Base-by-base conservation (phyloP, 2,888 invertebrate genomes). In the Diaphora mendica region DNA sequence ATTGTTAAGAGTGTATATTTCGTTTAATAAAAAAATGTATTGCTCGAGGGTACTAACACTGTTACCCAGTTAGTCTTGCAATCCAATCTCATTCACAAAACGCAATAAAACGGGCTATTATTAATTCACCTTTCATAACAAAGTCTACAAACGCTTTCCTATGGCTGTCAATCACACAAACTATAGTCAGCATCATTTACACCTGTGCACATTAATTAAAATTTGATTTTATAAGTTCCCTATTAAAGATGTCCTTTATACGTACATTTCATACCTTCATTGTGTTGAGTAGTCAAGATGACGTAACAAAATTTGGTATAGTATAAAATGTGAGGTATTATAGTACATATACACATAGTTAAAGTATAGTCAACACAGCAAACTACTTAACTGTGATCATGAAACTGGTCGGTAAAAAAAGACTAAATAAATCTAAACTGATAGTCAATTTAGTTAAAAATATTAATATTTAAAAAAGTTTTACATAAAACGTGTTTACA, bases 321-420 rank as follows among this genome's bases (percentile, higher is more conserved):
- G 90, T 94, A 93, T 94, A 94, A 89, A 93, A 92, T 88, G 89
- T 88, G 88, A 83, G 90, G 86, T 87, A 84, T 85, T 87, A 81
- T 87, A 87, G 86, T 84, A 84, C 83, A 86, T 85, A 83, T 88
- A 88, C 87, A 85, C 92, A 92, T 85, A 92, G 86, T 89, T 87
- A 83, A 85, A 89, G 85, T 89, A 85, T 86, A 80, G 83, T 85
- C 85, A 84, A 82, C 82, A 85, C 87, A 83, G 85, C 82, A 82
- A 84, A 90, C 82, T 80, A 83, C 82, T 82, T 85, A 84, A 82
- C 81, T 78, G 76, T 85, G 81, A 91, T 88, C 83, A 93, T 93
- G 92, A 93, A 93, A 89, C 81, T 92, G 92, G 93, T 93, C 77
- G 83, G 92, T 93, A 86, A 70, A 78, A 30, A 7, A 62, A 7